Conservation (phyloP, 2,113 vertebrate species). For the Perca fluviatilis region DNA sequence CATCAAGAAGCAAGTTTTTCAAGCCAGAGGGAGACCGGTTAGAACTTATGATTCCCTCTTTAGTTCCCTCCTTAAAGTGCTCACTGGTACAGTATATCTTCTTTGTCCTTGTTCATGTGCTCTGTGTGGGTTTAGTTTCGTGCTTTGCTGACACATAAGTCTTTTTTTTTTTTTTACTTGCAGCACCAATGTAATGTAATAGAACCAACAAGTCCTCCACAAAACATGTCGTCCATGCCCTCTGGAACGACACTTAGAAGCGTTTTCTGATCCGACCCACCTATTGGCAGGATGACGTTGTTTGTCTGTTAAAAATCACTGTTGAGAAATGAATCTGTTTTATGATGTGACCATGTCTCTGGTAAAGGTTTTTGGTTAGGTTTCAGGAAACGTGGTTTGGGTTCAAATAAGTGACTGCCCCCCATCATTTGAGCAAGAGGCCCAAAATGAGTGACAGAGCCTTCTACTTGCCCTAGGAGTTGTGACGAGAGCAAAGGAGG, state of each 20-base stretch:
- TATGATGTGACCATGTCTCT: not conserved
- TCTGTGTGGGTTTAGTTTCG: not conserved
- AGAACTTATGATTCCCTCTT: conserved; percentile 53
- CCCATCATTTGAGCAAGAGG: not conserved
- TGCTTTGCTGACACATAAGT: not conserved
- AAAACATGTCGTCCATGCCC: not conserved
- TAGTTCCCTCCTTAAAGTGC: not conserved
- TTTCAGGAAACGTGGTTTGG: not conserved
- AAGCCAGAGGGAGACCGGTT: conserved; percentile 42
- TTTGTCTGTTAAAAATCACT: not conserved
- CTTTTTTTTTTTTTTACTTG: not conserved
- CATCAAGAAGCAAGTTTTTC: conserved; percentile 35
- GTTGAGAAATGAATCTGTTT: not conserved
- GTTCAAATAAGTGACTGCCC: not conserved
- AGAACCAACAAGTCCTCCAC: not conserved
- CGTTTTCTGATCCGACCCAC: not conserved
- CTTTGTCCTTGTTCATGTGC: conserved; percentile 12
- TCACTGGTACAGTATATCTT: conserved; percentile 2
- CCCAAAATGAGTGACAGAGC: not conserved
- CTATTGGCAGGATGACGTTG: not conserved
- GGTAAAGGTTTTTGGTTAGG: not conserved
- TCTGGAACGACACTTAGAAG: not conserved
- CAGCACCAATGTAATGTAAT: not conserved
- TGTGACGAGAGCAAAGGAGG: not conserved
- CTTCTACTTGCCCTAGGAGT: not conserved